Evolutionary conservation across 1,140 invertebrate species (phyloP), one percentile per base, ranked within the genome.

Genomic region (Drosophila burlai): DNA sequence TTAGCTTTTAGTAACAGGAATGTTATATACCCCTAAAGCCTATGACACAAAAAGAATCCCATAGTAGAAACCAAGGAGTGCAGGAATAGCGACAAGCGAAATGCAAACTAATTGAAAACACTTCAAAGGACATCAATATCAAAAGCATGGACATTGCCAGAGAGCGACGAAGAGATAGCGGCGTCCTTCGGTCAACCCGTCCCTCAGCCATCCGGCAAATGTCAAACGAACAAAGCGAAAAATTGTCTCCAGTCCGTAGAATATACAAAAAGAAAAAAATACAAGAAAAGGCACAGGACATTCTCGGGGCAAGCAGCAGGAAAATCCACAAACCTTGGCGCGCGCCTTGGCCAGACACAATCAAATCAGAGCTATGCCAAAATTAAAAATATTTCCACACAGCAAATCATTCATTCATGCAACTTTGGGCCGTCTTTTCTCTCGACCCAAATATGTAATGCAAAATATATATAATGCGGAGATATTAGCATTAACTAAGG

Each of bases 51-150:
- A 60, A 62, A 26, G 38, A 45, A 42, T 42, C 15, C 29, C 11
- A 9, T 6, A n/a, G 16, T 29, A 66, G 43, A 57, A 57, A 45
- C 11, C 40, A 45, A 36, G 29, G 31, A 29, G 69, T 40, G 29
- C 62, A 49, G 42, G 46, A 34, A 38, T 34, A 49, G 59, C 42
- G 57, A 63, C 62, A 74, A 82, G 73, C 74, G 74, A 66, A 75
- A 83, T 83, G 76, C 61, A 80, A 80, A 80, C 81, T 83, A 83
- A 83, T 83, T 83, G 81, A 76, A 83, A 83, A 80, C 81, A 83
- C 81, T 83, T 83, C 65, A 83, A 80, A 83, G 65, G 71, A 75
- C 59, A 71, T 79, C 69, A 71, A 76, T 65, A 82, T 76, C 65
- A 80, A 80, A 79, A 62, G 60, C 75, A 73, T 50, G 40, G 54